Conservation (phyloP, 2,797 vertebrate genomes). For the Schizopygopsis pylzovi region DNA sequence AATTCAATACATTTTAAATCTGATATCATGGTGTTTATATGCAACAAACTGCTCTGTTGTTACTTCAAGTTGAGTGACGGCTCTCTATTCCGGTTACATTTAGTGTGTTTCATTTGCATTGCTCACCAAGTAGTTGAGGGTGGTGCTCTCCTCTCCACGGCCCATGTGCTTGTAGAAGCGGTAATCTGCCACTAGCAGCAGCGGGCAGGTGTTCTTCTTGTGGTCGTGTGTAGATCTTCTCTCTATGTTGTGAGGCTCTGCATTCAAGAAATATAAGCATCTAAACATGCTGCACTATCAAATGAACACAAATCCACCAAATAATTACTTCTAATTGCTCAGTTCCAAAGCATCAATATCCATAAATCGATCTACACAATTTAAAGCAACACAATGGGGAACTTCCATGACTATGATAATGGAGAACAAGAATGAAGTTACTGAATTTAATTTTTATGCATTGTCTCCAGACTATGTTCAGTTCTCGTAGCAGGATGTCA, state of each 20-base stretch:
- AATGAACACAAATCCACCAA: background rate
- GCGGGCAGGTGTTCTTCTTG: slow-evolving; percentile 90
- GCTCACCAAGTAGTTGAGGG: slow-evolving; percentile 93
- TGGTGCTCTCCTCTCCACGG: slow-evolving; percentile 92
- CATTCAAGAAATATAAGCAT: slow-evolving; percentile 10
- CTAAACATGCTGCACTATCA: background rate
- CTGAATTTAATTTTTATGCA: background rate
- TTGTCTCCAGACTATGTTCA: background rate
- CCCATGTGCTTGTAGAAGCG: slow-evolving; percentile 96
- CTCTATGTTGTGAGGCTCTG: slow-evolving; percentile 78
- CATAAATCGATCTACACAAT: background rate
- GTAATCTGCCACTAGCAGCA: slow-evolving; percentile 95
- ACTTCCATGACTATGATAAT: background rate
- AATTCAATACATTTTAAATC: background rate
- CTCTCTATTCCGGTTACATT: no score
- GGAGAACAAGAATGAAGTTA: background rate
- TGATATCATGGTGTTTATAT: background rate
- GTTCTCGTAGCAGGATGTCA: slow-evolving; percentile 19
- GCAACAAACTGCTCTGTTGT: background rate
- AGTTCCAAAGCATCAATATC: background rate
- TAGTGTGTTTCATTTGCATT: background rate
- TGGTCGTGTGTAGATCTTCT: slow-evolving; percentile 79
- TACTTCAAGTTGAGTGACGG: background rate
- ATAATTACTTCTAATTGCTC: background rate
- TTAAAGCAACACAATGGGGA: background rate